Base-by-base conservation (phyloP, 2,113 vertebrate species). In the Grus americana region DNA sequence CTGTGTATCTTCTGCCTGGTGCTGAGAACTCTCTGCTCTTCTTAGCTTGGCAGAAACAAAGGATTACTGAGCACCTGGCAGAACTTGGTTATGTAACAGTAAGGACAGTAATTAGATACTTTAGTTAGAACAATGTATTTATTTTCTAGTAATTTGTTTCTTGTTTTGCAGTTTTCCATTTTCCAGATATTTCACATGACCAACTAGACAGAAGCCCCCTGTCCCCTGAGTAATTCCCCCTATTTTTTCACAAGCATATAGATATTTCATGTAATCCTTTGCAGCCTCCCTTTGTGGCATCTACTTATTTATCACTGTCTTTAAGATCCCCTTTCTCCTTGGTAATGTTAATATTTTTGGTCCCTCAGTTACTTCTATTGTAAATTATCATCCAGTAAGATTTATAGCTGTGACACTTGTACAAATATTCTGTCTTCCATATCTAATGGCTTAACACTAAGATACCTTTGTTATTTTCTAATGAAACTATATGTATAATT, bases 241-340 rank as follows among this genome's bases (percentile, higher is more conserved):
- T 91, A 42, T 85, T 92, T 96, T 96, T 94, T 73, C 50, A 34
- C 59, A 54, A 90, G 75, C 79, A 47, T 65, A 66, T 68, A 97
- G 82, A 94, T 97, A 90, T 93, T 96, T 90, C 73, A 91, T 96
- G 96, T 95, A 95, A 95, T 88, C 89, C 47, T 90, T 72, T 83
- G 58, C 85, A 92, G n/a, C 46, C 82, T 96, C 83, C 89, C 90
- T 86, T 89, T 93, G 73, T 96, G 79, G 66, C 80, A 72, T 89
- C 70, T 96, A n/a, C 95, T 97, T 94, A 96, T 98, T 97, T 97
- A 94, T 97, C 91, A 95, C 70, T 96, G 90, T 96, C 94, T 94
- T 96, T 91, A 84, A 96, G 83, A 95, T 93, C 47, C 2, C 29
- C 90, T 95, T 93, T 91, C 75, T 46, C 89, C 86, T 79, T 66